Evolutionary conservation across 1,140 invertebrate genomes (phyloP).

Genomic region (Drosophila sp.): DNA sequence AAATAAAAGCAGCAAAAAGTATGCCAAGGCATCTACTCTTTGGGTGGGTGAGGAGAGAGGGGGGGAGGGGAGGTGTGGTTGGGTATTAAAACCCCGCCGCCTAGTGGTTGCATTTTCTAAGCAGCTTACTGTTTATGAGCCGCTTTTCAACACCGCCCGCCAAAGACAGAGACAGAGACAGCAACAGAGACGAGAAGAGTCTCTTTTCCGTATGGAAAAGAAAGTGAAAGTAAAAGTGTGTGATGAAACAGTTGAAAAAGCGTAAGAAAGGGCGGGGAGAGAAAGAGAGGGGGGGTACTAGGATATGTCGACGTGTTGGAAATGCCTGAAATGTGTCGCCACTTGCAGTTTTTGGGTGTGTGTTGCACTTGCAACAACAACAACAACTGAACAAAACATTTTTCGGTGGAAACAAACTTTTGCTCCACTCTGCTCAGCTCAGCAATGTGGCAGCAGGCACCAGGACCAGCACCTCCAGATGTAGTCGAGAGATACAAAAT

Average conservation of each 20-base stretch:
- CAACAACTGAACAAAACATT: slow-evolving; percentile 23
- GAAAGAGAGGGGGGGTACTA: background rate
- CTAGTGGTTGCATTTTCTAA: slow-evolving; percentile 62
- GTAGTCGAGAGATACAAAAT: slow-evolving; percentile 58
- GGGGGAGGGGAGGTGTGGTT: background rate
- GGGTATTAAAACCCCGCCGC: background rate
- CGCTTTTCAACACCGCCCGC: slow-evolving; percentile 49
- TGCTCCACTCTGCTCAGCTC: slow-evolving; percentile 13
- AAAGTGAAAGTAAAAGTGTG: slow-evolving; percentile 35
- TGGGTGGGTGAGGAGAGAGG: background rate
- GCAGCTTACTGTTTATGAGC: slow-evolving; percentile 77
- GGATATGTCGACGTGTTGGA: slow-evolving; percentile 50
- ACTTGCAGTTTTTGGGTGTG: slow-evolving; percentile 55
- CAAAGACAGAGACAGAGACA: too few relatives aligned
- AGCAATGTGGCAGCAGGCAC: slow-evolving; percentile 36
- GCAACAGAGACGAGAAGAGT: too few relatives aligned
- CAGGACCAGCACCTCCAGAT: slow-evolving; percentile 45
- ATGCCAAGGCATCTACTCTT: slow-evolving; percentile 48
- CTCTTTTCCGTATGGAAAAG: too few relatives aligned
- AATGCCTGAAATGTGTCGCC: slow-evolving; percentile 73
- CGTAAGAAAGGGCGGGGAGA: background rate
- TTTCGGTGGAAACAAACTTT: slow-evolving; percentile 34
- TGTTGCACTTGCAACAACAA: background rate
- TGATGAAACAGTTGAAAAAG: slow-evolving; percentile 54
- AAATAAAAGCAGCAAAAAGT: slow-evolving; percentile 62